phyloP scores from a whole-genome alignment of 2,888 invertebrate species.

The Nomada fucata region DNA sequence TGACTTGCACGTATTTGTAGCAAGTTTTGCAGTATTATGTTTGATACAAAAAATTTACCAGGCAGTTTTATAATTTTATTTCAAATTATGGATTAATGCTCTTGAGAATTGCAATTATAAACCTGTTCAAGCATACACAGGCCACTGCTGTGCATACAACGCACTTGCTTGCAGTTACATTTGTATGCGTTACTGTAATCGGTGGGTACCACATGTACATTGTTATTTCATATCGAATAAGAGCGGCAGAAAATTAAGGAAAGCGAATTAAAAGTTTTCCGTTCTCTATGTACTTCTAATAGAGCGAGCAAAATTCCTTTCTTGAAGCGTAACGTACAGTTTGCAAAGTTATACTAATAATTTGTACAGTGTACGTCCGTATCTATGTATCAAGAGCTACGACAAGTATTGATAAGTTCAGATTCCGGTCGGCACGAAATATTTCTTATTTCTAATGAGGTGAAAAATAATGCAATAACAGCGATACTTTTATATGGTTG shows the following conservation, averaged over 20 bases:
- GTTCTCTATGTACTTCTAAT: too few relatives aligned
- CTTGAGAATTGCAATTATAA: too few relatives aligned
- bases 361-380: neutral
- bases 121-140: too few relatives aligned
- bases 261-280: neutral
- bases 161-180: too few relatives aligned
- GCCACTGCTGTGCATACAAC: too few relatives aligned
- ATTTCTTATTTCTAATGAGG: neutral
- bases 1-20: too few relatives aligned
- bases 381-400: neutral
- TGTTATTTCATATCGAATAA: neutral
- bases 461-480: neutral
- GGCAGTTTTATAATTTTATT: too few relatives aligned
- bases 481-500: neutral
- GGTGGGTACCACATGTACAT: neutral
- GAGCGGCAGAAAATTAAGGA: neutral
- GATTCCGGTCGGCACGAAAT: too few relatives aligned
- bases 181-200: neutral
- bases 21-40: too few relatives aligned
- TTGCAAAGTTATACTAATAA: neutral
- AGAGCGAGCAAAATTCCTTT: neutral
- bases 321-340: neutral
- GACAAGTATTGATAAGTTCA: too few relatives aligned
- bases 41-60: too few relatives aligned
- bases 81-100: too few relatives aligned